Percentiles rank a stretch among this genome's conserved stretches.
phyloP scores from a whole-genome alignment of 2,797 vertebrate genomes.

The Myotis pilosus region DNA sequence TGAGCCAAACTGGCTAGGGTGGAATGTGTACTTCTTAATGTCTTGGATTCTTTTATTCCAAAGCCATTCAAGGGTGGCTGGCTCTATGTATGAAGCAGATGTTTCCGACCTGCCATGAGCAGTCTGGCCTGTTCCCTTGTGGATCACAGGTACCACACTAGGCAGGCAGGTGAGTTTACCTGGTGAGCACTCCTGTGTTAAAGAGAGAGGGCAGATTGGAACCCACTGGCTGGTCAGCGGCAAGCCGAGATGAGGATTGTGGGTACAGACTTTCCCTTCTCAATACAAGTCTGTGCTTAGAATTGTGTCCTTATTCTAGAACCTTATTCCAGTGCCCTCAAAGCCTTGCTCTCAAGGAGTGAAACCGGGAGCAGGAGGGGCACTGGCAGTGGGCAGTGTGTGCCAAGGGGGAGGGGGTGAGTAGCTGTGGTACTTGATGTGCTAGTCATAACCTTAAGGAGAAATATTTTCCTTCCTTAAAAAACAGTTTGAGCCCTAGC shows the following conservation, averaged over 20 bases:
- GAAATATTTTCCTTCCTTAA: slow-evolving; percentile 32
- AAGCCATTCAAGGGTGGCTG: not conserved
- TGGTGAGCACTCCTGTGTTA: not conserved
- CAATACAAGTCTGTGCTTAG: not conserved
- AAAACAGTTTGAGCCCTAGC: not conserved
- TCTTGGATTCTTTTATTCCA: not conserved
- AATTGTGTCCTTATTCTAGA: not conserved
- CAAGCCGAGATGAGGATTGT: not conserved
- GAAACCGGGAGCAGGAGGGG: fast-evolving
- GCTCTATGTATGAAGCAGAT: not conserved
- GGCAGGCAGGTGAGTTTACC: not conserved
- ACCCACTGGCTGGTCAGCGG: not conserved
- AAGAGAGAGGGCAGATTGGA: not conserved
- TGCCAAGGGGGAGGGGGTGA: not conserved
- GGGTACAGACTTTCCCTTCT: fast-evolving
- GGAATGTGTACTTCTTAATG: not conserved
- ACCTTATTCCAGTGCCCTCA: not conserved
- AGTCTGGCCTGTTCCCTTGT: not conserved
- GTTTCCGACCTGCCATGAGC: not conserved
- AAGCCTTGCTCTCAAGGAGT: not conserved
- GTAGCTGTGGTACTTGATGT: not conserved
- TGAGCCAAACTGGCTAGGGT: no score
- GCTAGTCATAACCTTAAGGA: not conserved
- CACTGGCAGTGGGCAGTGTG: not conserved
- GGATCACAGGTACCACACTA: not conserved